phyloP scores from a whole-genome alignment of 2,797 vertebrate species.

The Ctenopoma kingsleyae region DNA sequence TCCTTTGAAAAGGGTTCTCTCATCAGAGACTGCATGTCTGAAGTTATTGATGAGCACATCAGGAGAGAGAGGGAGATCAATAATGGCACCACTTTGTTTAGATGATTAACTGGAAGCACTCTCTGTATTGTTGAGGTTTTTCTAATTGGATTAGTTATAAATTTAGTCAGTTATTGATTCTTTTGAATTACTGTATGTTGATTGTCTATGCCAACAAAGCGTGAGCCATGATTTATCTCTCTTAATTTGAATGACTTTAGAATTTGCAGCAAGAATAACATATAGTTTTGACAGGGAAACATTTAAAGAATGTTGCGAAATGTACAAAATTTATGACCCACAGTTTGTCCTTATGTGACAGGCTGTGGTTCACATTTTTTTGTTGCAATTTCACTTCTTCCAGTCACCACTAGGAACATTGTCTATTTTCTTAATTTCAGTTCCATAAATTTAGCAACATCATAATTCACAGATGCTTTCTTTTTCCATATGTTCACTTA shows the following conservation, averaged over 20 bases:
- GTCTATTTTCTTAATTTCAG: constrained; percentile 54
- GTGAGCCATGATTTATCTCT: constrained; percentile 47
- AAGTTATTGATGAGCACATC: constrained; percentile 82
- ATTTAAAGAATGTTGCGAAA: constrained; percentile 46
- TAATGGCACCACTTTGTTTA: constrained; percentile 71
- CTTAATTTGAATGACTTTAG: constrained; percentile 4
- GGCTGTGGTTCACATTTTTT: constrained; percentile 28
- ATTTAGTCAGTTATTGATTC: constrained; percentile 1
- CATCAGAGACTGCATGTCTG: constrained; percentile 73
- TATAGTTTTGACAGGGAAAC: constrained; percentile 19
- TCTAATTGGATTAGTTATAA: neutral
- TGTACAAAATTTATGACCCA: constrained; percentile 36
- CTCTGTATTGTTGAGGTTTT: constrained; percentile 12
- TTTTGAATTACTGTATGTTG: constrained; percentile 3
- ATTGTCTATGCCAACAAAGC: constrained; percentile 49
- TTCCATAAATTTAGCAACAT: constrained; percentile 46
- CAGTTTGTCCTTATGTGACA: neutral
- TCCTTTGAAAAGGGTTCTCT: constrained; percentile 55
- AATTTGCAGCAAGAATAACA: neutral
- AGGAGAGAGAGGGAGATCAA: constrained; percentile 59
- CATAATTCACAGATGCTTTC: neutral
- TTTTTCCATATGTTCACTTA: constrained; percentile 69
- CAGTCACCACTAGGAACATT: constrained; percentile 8
- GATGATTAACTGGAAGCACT: constrained; percentile 43
- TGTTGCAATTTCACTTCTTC: constrained; percentile 36